Evolutionary conservation across 2,797 vertebrate species (phyloP).

Genomic region (Arnoldichthys spilopterus): DNA sequence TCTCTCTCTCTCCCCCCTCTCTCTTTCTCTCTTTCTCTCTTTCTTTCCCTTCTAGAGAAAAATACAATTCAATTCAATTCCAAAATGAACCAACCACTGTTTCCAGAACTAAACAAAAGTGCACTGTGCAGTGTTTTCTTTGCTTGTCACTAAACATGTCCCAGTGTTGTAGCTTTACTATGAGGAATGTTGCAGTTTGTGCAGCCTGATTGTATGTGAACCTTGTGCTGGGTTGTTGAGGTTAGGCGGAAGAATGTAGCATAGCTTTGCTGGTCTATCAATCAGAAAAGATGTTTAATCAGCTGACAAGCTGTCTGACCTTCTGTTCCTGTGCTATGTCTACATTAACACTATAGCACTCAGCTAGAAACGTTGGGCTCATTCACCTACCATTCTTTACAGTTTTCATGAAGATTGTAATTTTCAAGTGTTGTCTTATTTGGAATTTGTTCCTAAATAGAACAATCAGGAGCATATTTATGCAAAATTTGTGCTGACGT

Average conservation of each 20-base stretch:
- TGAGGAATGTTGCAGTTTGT: conserved; percentile 63
- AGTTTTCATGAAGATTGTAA: too few species aligned
- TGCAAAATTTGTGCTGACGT: too few species aligned
- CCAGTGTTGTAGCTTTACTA: conserved; percentile 39
- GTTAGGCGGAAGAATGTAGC: conserved; percentile 44
- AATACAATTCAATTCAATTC: not conserved
- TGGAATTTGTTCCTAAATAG: too few species aligned
- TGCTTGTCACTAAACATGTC: conserved; percentile 28
- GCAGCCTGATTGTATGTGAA: conserved; percentile 43
- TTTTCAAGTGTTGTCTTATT: too few species aligned
- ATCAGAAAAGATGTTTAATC: conserved; percentile 49
- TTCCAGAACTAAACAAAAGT: conserved; percentile 5
- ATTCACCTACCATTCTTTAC: not conserved
- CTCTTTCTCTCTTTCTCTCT: too few species aligned
- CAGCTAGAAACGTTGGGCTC: too few species aligned
- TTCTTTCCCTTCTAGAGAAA: too few species aligned
- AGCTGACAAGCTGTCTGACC: conserved; percentile 59
- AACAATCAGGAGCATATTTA: too few species aligned
- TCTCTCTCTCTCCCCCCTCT: too few species aligned
- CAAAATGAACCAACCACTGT: not conserved
- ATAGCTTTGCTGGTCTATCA: conserved; percentile 45
- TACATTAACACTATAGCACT: conserved; percentile 16
- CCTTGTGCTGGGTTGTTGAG: conserved; percentile 36
- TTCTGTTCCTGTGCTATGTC: conserved; percentile 7
- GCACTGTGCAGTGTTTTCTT: not conserved